Base-by-base conservation (phyloP, 2,888 invertebrate species). In the Tenthredo notha region DNA sequence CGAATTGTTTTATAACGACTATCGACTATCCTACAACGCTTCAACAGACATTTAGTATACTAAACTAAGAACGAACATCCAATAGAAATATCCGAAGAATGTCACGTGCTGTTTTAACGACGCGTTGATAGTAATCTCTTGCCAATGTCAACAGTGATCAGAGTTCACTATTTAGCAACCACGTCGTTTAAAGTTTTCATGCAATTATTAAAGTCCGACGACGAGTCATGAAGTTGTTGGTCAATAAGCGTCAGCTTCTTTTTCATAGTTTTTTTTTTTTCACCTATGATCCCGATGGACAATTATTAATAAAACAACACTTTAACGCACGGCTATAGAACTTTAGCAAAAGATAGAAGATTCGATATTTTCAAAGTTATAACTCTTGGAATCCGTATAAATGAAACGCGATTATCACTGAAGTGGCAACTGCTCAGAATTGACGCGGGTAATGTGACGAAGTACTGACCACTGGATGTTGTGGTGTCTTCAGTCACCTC, bases 31-130 rank as follows among this genome's bases (percentile, higher is more conserved):
- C 33, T 15, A 21, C 80, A 50, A 80, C 80, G 58, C 18, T 58
- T 40, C 80, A 61, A 21, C 61, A 21, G 58, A 37, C 29, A 80
- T 80, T 80, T 25, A 21, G 61, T 58, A 61, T 40, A 80, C 25
- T 67, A 33, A 37, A 80, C 61, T 58, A 61, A 2, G 58, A 6
- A 83, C 80, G 43, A 88, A 88, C 87, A 87, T 85, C 90, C 89
- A 90, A 89, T 89, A 43, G 87, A 87, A 88, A 86, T 87, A 87
- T 87, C 86, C 87, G 87, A 75, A 61, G 86, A 86, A 75, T 85
- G 88, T 89, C 90, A 90, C 90, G 90, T 84, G 85, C 89, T 58
- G 33, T 87, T 88, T 87, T 87, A 82, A 86, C 84, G 74, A 85
- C 54, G 84, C 82, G 77, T 78, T 84, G 61, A 61, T 65, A 82